Evolutionary conservation across 2,113 vertebrate species (phyloP).

Genomic region (Taurulus bubalis): DNA sequence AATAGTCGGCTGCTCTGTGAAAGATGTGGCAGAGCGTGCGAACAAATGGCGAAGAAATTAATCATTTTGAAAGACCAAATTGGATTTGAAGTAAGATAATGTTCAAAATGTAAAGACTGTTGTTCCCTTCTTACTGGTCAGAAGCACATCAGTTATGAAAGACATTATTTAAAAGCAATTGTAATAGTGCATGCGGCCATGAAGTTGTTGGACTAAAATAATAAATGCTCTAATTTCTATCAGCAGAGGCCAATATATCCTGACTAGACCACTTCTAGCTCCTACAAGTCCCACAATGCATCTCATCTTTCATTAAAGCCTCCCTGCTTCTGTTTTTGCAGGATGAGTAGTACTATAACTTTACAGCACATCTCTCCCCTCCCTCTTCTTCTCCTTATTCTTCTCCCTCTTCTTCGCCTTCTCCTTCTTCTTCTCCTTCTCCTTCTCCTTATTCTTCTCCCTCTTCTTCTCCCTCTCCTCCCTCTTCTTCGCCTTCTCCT

Average conservation of each 20-base stretch:
- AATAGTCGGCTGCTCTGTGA: background rate
- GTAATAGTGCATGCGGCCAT: background rate
- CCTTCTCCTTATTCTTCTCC: no score
- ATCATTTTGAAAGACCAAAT: background rate
- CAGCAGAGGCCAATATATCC: background rate
- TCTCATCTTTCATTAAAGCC: background rate
- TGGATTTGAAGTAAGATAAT: background rate
- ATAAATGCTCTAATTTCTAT: background rate
- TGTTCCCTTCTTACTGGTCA: background rate
- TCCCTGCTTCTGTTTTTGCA: background rate
- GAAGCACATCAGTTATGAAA: background rate
- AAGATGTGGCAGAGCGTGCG: background rate
- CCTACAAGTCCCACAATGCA: background rate
- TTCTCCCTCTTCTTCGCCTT: no score
- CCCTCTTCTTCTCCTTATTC: no score
- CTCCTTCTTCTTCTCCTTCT: no score
- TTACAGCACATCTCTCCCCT: background rate
- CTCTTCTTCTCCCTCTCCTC: no score
- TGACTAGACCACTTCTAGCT: background rate
- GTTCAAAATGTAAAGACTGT: background rate
- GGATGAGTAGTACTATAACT: background rate
- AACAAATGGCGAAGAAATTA: background rate
- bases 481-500: no score
- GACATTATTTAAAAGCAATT: background rate
- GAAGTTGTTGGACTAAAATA: background rate